Evolutionary conservation across 2,797 vertebrate genomes (phyloP).

Genomic region (Myotis findleyi): DNA sequence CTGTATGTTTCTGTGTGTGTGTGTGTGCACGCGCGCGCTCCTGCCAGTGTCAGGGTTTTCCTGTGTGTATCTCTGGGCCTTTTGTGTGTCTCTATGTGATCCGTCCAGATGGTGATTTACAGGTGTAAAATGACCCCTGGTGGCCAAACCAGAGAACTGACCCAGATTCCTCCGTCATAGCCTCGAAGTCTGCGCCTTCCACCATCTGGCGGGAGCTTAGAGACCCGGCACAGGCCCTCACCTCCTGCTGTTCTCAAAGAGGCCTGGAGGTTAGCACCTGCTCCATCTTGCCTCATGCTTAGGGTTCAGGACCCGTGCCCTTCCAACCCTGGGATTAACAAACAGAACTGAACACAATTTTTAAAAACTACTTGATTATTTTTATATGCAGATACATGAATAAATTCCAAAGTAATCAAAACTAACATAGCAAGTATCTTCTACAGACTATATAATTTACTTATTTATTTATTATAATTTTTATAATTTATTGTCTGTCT

Average conservation of each 20-base stretch:
- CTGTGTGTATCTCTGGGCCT: not conserved
- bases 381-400: not conserved
- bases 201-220: not conserved
- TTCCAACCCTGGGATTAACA: not conserved
- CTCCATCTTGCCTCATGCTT: not conserved
- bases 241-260: not conserved
- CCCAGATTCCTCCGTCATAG: not conserved
- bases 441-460: not conserved
- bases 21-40: not conserved
- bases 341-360: not conserved
- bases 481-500: not conserved
- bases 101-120: conserved; percentile 62
- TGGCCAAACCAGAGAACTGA: conserved; percentile 70
- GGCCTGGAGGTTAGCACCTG: not conserved
- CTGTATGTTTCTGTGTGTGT: not conserved
- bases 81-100: conserved; percentile 27
- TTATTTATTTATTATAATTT: conserved; percentile 67
- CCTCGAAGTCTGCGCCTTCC: not conserved
- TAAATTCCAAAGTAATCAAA: conserved; percentile 46
- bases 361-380: conserved; percentile 7
- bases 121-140: conserved; percentile 78
- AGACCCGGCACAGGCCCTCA: not conserved
- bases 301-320: not conserved
- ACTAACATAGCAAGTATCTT: not conserved
- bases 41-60: not conserved